Evolutionary conservation across 1,140 invertebrate species (phyloP).

Genomic region (Physella acuta): DNA sequence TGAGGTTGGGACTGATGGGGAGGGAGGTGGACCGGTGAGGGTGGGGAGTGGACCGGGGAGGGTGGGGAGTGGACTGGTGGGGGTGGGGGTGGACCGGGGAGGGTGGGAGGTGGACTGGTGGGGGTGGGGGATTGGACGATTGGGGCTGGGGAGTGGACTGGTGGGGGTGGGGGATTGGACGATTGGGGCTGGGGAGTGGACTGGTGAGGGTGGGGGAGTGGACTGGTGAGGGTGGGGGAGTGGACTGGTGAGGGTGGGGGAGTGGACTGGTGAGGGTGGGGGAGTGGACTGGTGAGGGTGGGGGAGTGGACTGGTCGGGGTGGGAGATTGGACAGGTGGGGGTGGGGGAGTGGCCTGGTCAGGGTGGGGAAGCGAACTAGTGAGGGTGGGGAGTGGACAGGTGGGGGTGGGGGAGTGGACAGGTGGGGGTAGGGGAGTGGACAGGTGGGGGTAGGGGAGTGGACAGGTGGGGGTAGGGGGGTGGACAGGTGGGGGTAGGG

Average conservation of each 20-base stretch:
- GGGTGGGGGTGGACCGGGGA: too few species aligned
- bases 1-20: too few species aligned
- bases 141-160: too few species aligned
- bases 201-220: neutral
- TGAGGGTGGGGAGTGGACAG: neutral
- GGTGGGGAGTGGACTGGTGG: too few species aligned
- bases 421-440: neutral
- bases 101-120: too few species aligned
- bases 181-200: too few species aligned
- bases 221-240: neutral
- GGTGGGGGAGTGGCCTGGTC: neutral
- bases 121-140: too few species aligned
- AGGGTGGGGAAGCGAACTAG: too few species aligned
- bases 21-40: too few species aligned
- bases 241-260: neutral
- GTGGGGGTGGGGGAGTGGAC: neutral
- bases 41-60: too few species aligned
- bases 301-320: neutral
- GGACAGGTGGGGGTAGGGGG: constrained; percentile 1
- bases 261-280: neutral
- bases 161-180: too few species aligned
- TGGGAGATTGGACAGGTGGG: neutral
- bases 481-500: neutral
- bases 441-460: neutral
- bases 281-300: neutral